These are phyloP conservation scores for Andrena chrysosceles DNA, from an alignment of 2,888 invertebrate genomes.

Conservation along the genomic window DNA sequence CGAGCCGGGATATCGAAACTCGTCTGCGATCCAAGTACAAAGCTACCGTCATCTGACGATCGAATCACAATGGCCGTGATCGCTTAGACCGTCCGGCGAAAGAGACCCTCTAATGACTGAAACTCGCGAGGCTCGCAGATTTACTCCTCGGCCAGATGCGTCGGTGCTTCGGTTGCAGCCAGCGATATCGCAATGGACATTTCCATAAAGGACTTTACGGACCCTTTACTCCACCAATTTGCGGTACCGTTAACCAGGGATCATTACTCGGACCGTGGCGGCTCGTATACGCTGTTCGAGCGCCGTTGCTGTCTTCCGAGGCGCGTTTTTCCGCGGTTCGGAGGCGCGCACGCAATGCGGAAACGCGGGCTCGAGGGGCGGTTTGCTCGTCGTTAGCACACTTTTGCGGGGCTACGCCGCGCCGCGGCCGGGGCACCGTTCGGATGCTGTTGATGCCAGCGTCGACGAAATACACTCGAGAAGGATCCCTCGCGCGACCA, in stretches of 20 bases:
- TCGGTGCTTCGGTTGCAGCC: constrained; percentile 17
- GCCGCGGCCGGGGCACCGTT: constrained; percentile 22
- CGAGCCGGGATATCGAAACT: too few relatives aligned
- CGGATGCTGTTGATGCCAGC: background rate
- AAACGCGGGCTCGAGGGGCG: constrained; percentile 63
- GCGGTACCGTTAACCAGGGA: constrained; percentile 68
- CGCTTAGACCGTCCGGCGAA: background rate
- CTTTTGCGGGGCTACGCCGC: constrained; percentile 54
- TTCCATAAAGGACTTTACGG: constrained; percentile 67
- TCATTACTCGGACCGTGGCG: constrained; percentile 63
- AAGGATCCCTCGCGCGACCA: constrained; percentile 1
- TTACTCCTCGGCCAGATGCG: constrained; percentile 37
- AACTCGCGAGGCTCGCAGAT: constrained; percentile 27
- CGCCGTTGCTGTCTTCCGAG: constrained; percentile 37
- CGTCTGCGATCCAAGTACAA: background rate
- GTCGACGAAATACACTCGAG: constrained; percentile 24
- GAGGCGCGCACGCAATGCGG: constrained; percentile 72
- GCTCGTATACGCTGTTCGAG: constrained; percentile 31
- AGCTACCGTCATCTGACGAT: constrained; percentile 11
- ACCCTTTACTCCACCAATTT: constrained; percentile 73
- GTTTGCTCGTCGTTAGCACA: constrained; percentile 71
- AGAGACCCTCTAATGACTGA: constrained; percentile 22
- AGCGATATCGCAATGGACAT: constrained; percentile 59
- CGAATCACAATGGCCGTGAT: background rate
- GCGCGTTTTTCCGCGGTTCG: constrained; percentile 66